Conservation (phyloP, 2,888 invertebrate species). For the Drosophila neotestacea region DNA sequence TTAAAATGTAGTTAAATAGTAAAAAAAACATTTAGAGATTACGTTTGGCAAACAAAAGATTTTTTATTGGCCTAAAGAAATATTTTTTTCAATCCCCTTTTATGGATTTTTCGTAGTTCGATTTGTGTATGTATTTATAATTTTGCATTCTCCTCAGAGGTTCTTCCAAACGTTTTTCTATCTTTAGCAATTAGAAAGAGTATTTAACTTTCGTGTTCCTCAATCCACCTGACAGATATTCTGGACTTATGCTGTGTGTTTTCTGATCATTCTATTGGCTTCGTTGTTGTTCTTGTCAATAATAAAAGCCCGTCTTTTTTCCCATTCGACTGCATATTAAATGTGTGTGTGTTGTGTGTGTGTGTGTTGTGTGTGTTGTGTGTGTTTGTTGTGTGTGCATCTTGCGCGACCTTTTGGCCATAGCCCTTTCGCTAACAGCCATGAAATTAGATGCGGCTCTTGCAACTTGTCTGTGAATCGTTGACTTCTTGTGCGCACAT, state of each 20-base stretch:
- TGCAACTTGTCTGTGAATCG: constrained; percentile 56
- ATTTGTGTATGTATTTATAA: too few species aligned
- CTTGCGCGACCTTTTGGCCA: constrained; percentile 73
- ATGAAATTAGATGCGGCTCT: constrained; percentile 74
- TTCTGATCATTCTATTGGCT: constrained; percentile 37
- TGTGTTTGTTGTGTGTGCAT: constrained; percentile 46
- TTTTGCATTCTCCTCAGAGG: too few species aligned
- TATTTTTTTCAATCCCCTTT: too few species aligned
- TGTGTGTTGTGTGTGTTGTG: constrained; percentile 37
- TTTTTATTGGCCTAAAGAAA: too few species aligned
- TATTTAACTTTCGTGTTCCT: background rate
- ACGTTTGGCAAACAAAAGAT: too few species aligned
- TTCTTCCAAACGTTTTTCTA: too few species aligned
- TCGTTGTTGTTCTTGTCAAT: constrained; percentile 65
- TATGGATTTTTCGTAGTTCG: too few species aligned
- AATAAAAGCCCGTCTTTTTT: constrained; percentile 61
- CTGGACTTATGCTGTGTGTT: constrained; percentile 26
- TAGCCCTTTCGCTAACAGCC: constrained; percentile 78
- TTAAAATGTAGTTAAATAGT: too few species aligned
- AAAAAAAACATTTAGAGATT: too few species aligned
- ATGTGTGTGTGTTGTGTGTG: constrained; percentile 39
- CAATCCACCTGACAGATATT: background rate
- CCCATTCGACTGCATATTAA: constrained; percentile 64
- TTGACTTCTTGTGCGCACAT: constrained; percentile 56
- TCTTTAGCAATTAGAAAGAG: constrained; percentile 8